A percentile compares a stretch with the other conserved stretches of the same genome.
Evolutionary conservation across 2,113 vertebrate genomes (phyloP).

Genomic region (Oryzias melastigma): DNA sequence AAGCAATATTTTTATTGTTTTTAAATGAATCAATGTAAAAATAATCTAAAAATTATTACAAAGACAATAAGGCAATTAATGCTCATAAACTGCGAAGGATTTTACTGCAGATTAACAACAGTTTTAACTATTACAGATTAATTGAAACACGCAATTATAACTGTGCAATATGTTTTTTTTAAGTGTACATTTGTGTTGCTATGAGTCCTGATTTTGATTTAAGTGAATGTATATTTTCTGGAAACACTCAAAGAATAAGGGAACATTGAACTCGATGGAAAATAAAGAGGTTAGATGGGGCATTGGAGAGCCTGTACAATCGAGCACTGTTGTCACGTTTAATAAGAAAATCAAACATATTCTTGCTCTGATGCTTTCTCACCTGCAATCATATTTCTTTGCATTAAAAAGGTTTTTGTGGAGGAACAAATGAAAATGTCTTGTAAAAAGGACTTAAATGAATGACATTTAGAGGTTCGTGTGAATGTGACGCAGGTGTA

Average conservation of each 20-base stretch:
- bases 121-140: conserved; percentile 25
- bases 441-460: conserved; percentile 16
- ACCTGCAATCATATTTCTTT: not conserved
- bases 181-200: conserved; percentile 41
- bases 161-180: conserved; percentile 64
- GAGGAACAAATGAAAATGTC: conserved; percentile 8
- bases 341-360: conserved; percentile 4
- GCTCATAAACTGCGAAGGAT: conserved; percentile 15
- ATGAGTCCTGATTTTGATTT: conserved; percentile 47
- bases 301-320: conserved; percentile 18
- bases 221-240: conserved; percentile 60
- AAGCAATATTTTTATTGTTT: no score
- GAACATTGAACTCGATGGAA: conserved; percentile 5
- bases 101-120: conserved; percentile 20
- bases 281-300: conserved; percentile 8
- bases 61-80: conserved; percentile 17
- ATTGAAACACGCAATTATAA: conserved; percentile 36
- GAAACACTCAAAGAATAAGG: conserved; percentile 13
- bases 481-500: conserved; percentile 3
- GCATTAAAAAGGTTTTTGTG: conserved; percentile 2
- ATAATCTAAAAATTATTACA: conserved; percentile 17
- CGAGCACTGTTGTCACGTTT: conserved; percentile 38
- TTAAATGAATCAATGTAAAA: no score
- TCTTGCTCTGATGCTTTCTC: conserved; percentile 15
- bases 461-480: conserved; percentile 17